Evolutionary conservation across 1,140 invertebrate species (phyloP), one percentile per base, ranked within the genome.

Genomic region (Scylla paramamosain): DNA sequence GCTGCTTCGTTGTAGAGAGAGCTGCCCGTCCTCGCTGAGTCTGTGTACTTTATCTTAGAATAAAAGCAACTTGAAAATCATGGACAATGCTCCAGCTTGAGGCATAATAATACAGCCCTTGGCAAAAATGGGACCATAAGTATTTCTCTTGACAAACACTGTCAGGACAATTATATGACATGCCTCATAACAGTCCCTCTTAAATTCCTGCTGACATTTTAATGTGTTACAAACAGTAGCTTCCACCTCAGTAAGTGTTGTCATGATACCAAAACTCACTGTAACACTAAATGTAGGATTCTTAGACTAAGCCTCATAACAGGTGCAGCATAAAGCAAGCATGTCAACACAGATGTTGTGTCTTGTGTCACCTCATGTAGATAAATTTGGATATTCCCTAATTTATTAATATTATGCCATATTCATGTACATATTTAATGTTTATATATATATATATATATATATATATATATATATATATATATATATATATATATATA

Each of bases 391-490:
- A 59, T 12, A 59, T 59, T 59, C 52, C 52, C 10, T 59, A 59
- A 59, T 39, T 2, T 39, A 59, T 59, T 16, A 59, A 59, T 59
- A 59, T 59, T 59, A 59, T 59, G 12, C 52, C 10, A 59, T 20
- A 59, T 59, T 16, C 52, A 59, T 59, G 52, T 59, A 59, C 52
- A 88, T 88, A 88, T 91, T 91, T 29, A 31, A 91, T 52, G 20
- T 59, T 20, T 46, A 25, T 91, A 25, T 46, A 45, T 45, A 46
- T 90, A 90, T 90, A 90, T 90, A 90, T 90, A 90, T 90, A 90
- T 90, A 90, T 90, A 90, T 90, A 90, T 90, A 90, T 90, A 90
- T 90, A 90, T 90, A 90, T 90, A 90, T 90, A 90, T 90, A 90
- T 90, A 90, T 90, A 90, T 90, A 90, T 90, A 90, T 90, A 90